A percentile compares a stretch with the other conserved stretches of the same genome.
These are phyloP conservation scores for Harlomillsia oculata DNA, from an alignment of 1,140 invertebrate genomes.

Conservation along the genomic window DNA sequence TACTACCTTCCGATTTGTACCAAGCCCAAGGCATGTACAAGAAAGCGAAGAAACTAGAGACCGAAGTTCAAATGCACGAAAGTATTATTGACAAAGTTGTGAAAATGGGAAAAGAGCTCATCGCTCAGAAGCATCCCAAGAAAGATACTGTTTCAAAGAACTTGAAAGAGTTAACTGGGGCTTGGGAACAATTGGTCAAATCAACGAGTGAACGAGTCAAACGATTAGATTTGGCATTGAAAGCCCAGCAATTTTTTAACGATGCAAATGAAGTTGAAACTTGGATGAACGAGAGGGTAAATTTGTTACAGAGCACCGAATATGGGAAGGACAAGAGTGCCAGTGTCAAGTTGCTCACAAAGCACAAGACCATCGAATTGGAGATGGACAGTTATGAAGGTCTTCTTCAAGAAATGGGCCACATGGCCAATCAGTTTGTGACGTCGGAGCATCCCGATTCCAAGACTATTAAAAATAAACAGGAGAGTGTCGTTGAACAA, in stretches of 20 bases:
- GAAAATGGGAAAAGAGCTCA: constrained; percentile 57
- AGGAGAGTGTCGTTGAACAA: constrained; percentile 64
- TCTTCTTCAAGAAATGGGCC: constrained; percentile 84
- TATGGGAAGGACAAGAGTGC: constrained; percentile 78
- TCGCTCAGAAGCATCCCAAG: constrained; percentile 65
- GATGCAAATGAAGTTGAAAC: constrained; percentile 83
- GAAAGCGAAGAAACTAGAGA: constrained; percentile 84
- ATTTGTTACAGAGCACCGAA: constrained; percentile 67
- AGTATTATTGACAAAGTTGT: constrained; percentile 71
- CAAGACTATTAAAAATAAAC: constrained; percentile 65
- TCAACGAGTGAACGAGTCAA: constrained; percentile 60
- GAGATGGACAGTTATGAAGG: constrained; percentile 88
- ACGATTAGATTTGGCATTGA: constrained; percentile 72
- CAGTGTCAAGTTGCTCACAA: constrained; percentile 79
- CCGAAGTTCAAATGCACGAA: constrained; percentile 71
- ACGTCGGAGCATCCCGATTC: constrained; percentile 63
- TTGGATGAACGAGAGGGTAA: constrained; percentile 80
- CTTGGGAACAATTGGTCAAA: constrained; percentile 59
- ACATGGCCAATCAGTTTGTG: constrained; percentile 69
- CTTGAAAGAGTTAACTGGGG: constrained; percentile 52
- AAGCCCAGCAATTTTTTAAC: constrained; percentile 79
- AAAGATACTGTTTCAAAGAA: constrained; percentile 57
- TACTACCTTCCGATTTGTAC: constrained; percentile 68
- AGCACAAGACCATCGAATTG: constrained; percentile 84
- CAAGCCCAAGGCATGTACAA: constrained; percentile 85